Evolutionary conservation across 2,888 invertebrate species (phyloP).

Genomic region (Teleiodes luculella): DNA sequence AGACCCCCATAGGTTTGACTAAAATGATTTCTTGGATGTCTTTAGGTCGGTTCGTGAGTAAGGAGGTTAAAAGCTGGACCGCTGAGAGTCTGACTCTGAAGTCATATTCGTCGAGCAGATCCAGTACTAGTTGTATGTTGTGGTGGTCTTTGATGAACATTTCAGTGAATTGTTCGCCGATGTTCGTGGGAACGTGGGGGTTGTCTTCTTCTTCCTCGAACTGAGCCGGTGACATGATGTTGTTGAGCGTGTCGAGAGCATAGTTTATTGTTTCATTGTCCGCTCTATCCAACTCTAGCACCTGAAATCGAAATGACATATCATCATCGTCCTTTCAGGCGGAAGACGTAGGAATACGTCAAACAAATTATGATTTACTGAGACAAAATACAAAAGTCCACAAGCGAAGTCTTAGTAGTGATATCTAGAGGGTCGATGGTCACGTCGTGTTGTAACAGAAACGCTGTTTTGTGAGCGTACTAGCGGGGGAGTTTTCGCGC

Average conservation of each 20-base stretch:
- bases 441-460: too few relatives aligned
- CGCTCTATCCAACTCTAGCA: conserved; percentile 91
- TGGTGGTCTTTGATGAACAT: conserved; percentile 95
- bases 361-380: too few relatives aligned
- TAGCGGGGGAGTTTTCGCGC: too few relatives aligned
- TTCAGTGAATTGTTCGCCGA: conserved; percentile 97
- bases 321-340: too few relatives aligned
- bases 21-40: conserved; percentile 93
- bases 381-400: too few relatives aligned
- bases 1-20: conserved; percentile 97
- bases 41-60: conserved; percentile 90
- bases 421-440: too few relatives aligned
- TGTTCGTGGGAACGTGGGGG: conserved; percentile 81
- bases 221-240: conserved; percentile 89
- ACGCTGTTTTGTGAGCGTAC: too few relatives aligned
- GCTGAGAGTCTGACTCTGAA: conserved; percentile 95
- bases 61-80: conserved; percentile 91
- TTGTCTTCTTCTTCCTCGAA: conserved; percentile 90
- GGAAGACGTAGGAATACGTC: too few relatives aligned
- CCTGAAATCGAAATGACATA: conserved; percentile 62
- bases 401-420: too few relatives aligned
- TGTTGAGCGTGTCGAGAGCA: conserved; percentile 94
- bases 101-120: conserved; percentile 95
- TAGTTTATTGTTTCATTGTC: conserved; percentile 96
- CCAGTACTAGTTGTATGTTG: conserved; percentile 88